These are phyloP conservation scores for Manis pentadactyla DNA, from an alignment of 2,797 vertebrate species.

Conservation along the genomic window DNA sequence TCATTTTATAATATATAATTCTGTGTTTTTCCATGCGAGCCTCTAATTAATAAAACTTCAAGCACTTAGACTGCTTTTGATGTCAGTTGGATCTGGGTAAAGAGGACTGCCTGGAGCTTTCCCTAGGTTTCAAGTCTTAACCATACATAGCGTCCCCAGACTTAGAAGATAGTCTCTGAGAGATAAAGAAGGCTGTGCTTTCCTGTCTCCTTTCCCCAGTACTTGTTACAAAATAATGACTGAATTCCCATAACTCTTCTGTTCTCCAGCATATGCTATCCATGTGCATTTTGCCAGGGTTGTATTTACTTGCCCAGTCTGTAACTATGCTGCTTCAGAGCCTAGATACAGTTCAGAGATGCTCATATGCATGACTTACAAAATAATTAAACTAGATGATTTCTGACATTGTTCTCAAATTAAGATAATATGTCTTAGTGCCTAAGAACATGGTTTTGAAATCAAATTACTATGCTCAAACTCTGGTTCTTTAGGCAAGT, in stretches of 20 bases:
- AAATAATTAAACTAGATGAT: not conserved
- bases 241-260: not conserved
- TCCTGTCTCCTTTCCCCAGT: not conserved
- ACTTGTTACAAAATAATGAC: not conserved
- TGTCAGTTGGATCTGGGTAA: not conserved
- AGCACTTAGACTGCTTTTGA: not conserved
- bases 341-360: not conserved
- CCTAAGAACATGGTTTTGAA: not conserved
- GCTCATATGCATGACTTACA: not conserved
- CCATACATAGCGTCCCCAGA: not conserved
- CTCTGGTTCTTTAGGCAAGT: not conserved
- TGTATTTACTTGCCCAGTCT: not conserved
- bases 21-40: not conserved
- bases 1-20: constrained; percentile 17
- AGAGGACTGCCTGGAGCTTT: not conserved
- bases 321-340: not conserved
- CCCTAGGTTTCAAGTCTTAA: not conserved
- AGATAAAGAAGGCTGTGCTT: not conserved
- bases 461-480: not conserved
- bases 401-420: not conserved
- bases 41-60: not conserved
- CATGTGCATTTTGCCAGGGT: not conserved
- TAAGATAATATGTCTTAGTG: not conserved
- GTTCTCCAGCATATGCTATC: not conserved
- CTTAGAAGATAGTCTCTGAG: not conserved